Evolutionary conservation across 1,140 invertebrate species (phyloP).

Genomic region (Drosophila bifasciata): DNA sequence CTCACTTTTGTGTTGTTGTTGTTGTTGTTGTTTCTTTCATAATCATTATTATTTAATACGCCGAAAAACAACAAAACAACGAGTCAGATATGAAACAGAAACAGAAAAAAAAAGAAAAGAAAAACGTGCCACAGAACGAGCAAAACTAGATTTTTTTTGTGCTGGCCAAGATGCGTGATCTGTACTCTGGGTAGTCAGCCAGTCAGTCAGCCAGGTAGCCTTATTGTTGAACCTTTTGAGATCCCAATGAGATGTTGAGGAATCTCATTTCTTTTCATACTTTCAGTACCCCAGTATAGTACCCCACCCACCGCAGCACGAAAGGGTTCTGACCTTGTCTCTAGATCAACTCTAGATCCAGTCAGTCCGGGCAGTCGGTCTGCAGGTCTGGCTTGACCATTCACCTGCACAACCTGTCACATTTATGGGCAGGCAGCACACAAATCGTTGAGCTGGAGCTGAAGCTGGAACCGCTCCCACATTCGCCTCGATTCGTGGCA

Average conservation of each 20-base stretch:
- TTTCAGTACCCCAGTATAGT: too few species aligned
- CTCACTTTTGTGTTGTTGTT: too few species aligned
- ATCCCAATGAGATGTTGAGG: conserved; percentile 21
- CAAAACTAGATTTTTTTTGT: conserved; percentile 69
- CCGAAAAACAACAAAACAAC: conserved; percentile 56
- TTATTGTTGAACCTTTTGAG: conserved; percentile 5
- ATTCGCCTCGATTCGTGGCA: conserved; percentile 23
- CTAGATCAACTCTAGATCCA: conserved; percentile 46
- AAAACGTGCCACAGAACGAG: conserved; percentile 63
- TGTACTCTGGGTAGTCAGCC: conserved; percentile 5
- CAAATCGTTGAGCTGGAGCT: neutral
- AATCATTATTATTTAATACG: conserved; percentile 81
- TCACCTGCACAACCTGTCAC: conserved; percentile 61
- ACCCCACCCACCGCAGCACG: too few species aligned
- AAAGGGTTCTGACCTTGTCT: conserved; percentile 35
- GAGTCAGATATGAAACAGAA: conserved; percentile 15
- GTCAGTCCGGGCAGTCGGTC: conserved; percentile 4
- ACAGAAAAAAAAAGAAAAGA: conserved; percentile 36
- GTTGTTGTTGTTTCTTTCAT: too few species aligned
- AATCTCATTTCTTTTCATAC: conserved; percentile 8
- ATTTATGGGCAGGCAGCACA: conserved; percentile 25
- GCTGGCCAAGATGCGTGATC: conserved; percentile 56
- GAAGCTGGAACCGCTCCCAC: conserved; percentile 44
- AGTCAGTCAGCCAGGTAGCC: conserved; percentile 8
- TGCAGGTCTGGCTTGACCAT: conserved; percentile 36